Evolutionary conservation across 64 coral and sea anemone genomes (phyloP), one percentile per base, ranked within the genome.

Genomic region (Porites australiensis): DNA sequence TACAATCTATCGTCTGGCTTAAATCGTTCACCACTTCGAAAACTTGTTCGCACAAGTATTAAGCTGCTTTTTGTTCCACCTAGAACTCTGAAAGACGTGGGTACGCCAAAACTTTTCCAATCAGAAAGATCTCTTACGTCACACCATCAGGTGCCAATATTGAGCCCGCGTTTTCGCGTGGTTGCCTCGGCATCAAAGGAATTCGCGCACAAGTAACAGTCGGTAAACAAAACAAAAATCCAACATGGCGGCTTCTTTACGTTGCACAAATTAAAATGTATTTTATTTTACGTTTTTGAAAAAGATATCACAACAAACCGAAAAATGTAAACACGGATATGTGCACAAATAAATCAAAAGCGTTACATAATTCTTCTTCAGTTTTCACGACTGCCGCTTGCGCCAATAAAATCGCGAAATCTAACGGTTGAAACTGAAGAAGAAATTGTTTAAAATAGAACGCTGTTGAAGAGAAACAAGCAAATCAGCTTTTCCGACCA

Each of bases 151-250:
- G 13, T 64, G 18, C 18, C 13, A 43, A 69, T 84, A 68, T 84
- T 84, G 81, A 84, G 81, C 81, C 81, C 62, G 45, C 81, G 63
- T 19, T 84, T 50, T 46, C 45, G 81, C 16, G 67, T 84, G 14
- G 81, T 84, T 84, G 62, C 81, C 81, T 48, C 16, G 81, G 81
- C 62, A 51, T 68, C 81, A 84, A 21, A 65, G 81, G 81, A 84
- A 84, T 84, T 84, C 63, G 44, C 45, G 75, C 75, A 50, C 16
- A 37, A 37, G 27, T 37, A 37, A 1, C 27, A 46, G 7, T 65
- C 47, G 10, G 44, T 51, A 69, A 84, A 84, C 81, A 69, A 67
- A 46, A 11, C 0, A 51, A 3, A 37, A 69, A 84, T 84, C 51
- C 44, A 84, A 84, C 47, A 84, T 82, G 79, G 79, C 79, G 79